Base-by-base conservation (phyloP, 2,888 invertebrate genomes). In the Drosophila austrosaltans region DNA sequence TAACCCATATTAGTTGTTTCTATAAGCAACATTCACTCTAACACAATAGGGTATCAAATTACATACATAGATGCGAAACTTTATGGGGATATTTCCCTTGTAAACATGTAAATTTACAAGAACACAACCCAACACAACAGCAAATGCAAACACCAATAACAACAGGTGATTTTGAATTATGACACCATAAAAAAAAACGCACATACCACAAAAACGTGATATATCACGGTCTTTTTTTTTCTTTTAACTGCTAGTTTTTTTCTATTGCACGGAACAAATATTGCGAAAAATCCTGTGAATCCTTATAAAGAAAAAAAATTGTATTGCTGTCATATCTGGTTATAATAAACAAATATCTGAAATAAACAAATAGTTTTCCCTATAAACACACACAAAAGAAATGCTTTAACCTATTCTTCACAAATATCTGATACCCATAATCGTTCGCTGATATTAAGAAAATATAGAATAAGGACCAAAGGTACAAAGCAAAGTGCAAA, bases 51-150 rank as follows among this genome's bases (percentile, higher is more conserved):
- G 58, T 25, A 66, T 69, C 61, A 69, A 76, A 69, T 66, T 61
- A 69, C 70, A 68, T 61, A 69, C 70, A 57, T 57, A 71, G 58
- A 70, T 70, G 59, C 63, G 63, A 78, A 76, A 72, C 77, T 76
- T 63, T 63, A 64, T 67, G 81, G 77, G 82, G 72, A 65, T 16
- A 75, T 81, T 84, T 72, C 56, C 32, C 75, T 77, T 82, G 82
- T 82, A 69, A 87, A 82, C 82, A 82, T 75, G 87, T 69, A 69
- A 76, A 81, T 86, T 72, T 81, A 82, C 81, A 81, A 68, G 81
- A 57, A 66, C 61, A 66, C 68, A 65, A 39, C 66, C 64, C 56
- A 63, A 5, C 28, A 28, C 28, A 36, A 16, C 39, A 39, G 10
- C 44, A 39, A 60, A 30, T 30, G 2, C 20, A 44, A 64, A 36